These are phyloP conservation scores for Molossus molossus DNA, from an alignment of 2,797 vertebrate genomes.

Conservation along the genomic window DNA sequence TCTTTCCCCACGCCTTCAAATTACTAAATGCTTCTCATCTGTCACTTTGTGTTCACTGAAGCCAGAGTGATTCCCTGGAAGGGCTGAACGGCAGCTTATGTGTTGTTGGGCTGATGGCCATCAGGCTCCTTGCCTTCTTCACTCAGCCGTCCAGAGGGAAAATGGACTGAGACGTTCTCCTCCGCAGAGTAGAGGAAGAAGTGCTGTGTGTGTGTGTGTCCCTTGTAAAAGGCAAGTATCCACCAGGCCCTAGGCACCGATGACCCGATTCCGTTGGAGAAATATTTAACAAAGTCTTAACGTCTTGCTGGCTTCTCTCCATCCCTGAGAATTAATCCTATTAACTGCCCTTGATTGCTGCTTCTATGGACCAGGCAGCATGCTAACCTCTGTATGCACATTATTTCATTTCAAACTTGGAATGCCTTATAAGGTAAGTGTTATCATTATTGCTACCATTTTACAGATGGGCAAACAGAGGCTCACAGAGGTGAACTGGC, in stretches of 20 bases:
- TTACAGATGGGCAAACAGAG: neutral
- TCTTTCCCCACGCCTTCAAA: slow-evolving; percentile 88
- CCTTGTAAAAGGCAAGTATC: neutral
- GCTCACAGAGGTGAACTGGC: neutral
- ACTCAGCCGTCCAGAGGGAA: neutral
- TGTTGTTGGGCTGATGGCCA: slow-evolving; percentile 77
- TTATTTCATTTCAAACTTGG: slow-evolving; percentile 30
- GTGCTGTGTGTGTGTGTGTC: accelerated
- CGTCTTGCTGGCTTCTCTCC: neutral
- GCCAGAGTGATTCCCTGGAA: slow-evolving; percentile 88
- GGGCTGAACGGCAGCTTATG: slow-evolving; percentile 80
- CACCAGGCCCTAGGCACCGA: neutral
- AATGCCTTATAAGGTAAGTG: neutral
- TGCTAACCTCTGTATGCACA: neutral
- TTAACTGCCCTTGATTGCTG: neutral
- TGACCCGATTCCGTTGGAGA: neutral
- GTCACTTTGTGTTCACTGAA: slow-evolving; percentile 88
- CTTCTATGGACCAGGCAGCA: neutral
- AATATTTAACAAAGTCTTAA: neutral
- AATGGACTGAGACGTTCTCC: slow-evolving; percentile 32
- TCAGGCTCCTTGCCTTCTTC: slow-evolving; percentile 71
- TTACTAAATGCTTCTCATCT: slow-evolving; percentile 87
- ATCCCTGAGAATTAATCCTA: neutral
- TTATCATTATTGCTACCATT: neutral
- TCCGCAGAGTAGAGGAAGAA: neutral